phyloP scores from a whole-genome alignment of 2,888 invertebrate genomes.

The Folsomia manolachei region DNA sequence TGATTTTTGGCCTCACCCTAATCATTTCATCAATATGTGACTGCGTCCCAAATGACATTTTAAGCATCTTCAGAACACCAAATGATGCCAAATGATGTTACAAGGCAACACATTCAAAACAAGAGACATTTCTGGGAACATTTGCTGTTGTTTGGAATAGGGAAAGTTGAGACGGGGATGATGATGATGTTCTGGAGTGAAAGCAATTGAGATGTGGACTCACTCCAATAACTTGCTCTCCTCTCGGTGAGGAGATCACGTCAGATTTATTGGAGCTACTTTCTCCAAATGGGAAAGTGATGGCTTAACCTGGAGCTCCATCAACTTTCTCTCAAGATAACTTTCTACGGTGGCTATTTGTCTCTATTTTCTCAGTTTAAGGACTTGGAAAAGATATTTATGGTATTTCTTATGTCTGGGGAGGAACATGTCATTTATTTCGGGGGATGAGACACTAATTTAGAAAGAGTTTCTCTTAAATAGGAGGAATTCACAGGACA shows the following conservation, averaged over 20 bases:
- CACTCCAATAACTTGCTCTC: background rate
- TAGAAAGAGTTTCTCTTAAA: no score
- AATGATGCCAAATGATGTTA: background rate
- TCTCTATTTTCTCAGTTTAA: no score
- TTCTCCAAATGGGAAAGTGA: constrained; percentile 9
- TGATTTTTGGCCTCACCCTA: background rate
- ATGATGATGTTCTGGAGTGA: background rate
- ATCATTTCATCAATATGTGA: constrained; percentile 26
- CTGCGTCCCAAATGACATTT: background rate
- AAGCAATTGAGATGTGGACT: background rate
- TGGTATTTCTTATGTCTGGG: no score
- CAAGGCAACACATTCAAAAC: no score
- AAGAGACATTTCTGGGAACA: no score
- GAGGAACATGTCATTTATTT: no score
- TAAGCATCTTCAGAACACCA: background rate
- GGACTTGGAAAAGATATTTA: no score
- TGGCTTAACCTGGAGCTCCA: no score
- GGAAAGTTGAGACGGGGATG: background rate
- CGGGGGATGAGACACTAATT: no score
- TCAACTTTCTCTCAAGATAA: no score
- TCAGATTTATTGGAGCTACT: background rate
- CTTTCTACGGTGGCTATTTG: no score
- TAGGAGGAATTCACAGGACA: no score
- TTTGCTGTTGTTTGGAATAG: background rate
- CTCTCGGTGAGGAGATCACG: background rate